Evolutionary conservation across 2,113 vertebrate species (phyloP), one percentile per base, ranked within the genome.

Genomic region (Leptocoma aspasia): DNA sequence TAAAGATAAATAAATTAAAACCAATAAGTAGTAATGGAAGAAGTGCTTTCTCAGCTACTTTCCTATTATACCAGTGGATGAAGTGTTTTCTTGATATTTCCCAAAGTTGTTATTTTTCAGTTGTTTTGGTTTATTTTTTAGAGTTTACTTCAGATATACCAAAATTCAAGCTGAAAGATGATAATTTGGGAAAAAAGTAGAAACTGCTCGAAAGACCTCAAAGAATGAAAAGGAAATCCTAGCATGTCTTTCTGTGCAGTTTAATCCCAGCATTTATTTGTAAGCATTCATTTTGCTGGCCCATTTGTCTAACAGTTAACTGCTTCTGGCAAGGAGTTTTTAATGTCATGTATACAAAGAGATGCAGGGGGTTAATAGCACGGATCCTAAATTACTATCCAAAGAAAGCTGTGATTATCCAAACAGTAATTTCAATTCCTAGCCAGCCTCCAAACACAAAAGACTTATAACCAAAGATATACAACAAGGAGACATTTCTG

Each of bases 281-380:
- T 70, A 87, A 92, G n/a, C 41, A 50, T 35, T 83, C 28, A 60
- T 77, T 91, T 90, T 91, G 3, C 45, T 84, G 59, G 54, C 23
- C 82, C 35, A 75, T 92, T 94, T 0, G 0, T 89, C 71, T 78
- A 90, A 72, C 24, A 88, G 64, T 88, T 78, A 95, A 88, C 94
- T 28, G 52, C 52, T 90, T 88, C 70, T 92, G 76, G 82, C 53
- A 85, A 82, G 57, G 47, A 60, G 18, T 47, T 77, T 14, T 59
- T 60, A 75, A 60, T 75, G 76, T 72, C 24, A 0, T 75, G 68
- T 60, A 65, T 73, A 57, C 71, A 92, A 82, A 90, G 79, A 86
- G 54, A 96, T 42, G 30, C 39, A 79, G 33, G 70, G 95, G 73
- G 95, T 97, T 97, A 97, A 97, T 92, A 84, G 60, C 54, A 92